Percentiles rank a stretch among this genome's conserved stretches.
Conservation (phyloP, 2,888 invertebrate genomes). For the Xanthorhoe designata region DNA sequence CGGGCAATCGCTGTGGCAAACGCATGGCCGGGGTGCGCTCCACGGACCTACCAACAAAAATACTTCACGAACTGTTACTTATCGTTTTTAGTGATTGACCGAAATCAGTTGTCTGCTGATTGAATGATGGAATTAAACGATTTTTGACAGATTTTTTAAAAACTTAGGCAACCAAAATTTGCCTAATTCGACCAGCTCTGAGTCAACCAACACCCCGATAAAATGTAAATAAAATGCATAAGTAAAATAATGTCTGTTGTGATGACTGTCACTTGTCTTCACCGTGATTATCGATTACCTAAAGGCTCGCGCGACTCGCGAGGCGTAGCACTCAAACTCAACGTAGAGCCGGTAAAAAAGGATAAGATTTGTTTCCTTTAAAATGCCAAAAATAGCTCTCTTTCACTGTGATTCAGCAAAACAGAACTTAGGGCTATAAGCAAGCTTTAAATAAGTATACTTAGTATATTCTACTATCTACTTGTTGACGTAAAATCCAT, state of each 20-base stretch:
- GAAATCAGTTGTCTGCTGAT: slow-evolving; percentile 17
- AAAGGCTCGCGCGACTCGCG: no score
- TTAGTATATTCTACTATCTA: no score
- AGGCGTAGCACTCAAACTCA: no score
- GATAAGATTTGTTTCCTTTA: no score
- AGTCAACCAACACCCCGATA: background rate
- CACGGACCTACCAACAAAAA: slow-evolving; percentile 80
- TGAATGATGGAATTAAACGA: background rate
- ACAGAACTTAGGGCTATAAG: no score
- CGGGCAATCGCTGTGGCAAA: slow-evolving; percentile 76
- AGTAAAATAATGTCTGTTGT: background rate
- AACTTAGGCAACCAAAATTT: background rate
- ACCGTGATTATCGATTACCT: no score
- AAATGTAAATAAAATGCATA: background rate
- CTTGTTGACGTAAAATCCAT: no score
- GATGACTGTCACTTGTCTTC: no score
- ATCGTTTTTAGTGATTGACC: slow-evolving; percentile 67
- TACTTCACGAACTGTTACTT: slow-evolving; percentile 81
- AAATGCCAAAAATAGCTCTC: no score
- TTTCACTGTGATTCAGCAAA: no score
- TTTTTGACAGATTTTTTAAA: background rate
- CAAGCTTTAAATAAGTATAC: no score
- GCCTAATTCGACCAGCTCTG: background rate
- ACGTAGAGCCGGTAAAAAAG: no score
- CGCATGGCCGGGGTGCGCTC: slow-evolving; percentile 62